Base-by-base conservation (phyloP, 2,797 vertebrate genomes). In the Aphelocoma californica region DNA sequence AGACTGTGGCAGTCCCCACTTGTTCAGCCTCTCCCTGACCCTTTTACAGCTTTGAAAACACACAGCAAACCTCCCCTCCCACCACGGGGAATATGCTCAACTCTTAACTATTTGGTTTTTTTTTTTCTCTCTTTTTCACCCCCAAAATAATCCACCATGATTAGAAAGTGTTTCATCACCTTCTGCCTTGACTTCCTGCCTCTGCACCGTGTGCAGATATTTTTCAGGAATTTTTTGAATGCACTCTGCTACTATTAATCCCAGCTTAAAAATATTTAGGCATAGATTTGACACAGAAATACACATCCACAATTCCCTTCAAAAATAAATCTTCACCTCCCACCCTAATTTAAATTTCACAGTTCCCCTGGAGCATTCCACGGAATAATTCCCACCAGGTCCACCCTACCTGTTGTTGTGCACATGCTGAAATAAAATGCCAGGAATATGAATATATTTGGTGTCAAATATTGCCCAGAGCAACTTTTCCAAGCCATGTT, bases 321-420 rank as follows among this genome's bases (percentile, higher is more conserved):
- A 25, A 72, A 88, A 70, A 71, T 67, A 60, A 42, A 21, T 7
- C 31, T 32, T 42, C 24, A 5, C 32, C 23, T 65, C 34, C 50
- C 8, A 2, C 29, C 44, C 50, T 5, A 12, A n/a, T 61, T 60
- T 13, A 87, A 82, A 81, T 21, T 36, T 53, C 66, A 44, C 34
- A 5, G 8, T 57, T 80, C 61, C 32, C 66, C 28, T 54, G 18
- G 25, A 83, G 9, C 25, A 32, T 31, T 91, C 65, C 24, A 20
- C 14, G 21, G 61, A 87, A 80, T 32, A 88, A 92, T 64, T 12
- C 42, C 57, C 66, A 70, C 45, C 10, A 91, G 57, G 42, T 65
- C 50, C 79, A 64, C 78, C 96, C 89, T 97, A 97, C 96, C 96
- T 97, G 94, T 29, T 38, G 28, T 1, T 34, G 32, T 7, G 25